These are phyloP conservation scores for Pelodytes ibericus DNA, from an alignment of 2,797 vertebrate genomes.

Conservation along the genomic window DNA sequence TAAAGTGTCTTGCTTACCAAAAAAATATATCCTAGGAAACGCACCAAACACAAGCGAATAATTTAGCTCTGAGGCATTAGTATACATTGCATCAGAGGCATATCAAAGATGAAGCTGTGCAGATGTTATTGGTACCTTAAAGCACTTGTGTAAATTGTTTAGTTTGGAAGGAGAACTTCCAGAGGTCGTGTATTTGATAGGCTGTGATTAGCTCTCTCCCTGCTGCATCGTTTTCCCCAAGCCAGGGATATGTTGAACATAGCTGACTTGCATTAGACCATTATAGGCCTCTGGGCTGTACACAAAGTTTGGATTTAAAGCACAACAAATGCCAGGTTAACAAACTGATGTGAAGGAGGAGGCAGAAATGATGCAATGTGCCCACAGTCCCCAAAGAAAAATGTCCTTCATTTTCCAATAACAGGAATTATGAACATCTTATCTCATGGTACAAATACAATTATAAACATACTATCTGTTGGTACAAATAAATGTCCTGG, in stretches of 20 bases:
- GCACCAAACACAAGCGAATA: slow-evolving; percentile 61
- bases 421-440: no score
- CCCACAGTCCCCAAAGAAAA: no score
- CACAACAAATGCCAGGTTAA: background rate
- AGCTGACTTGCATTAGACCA: slow-evolving; percentile 51
- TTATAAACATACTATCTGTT: no score
- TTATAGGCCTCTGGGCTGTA: slow-evolving; percentile 10
- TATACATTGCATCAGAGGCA: slow-evolving; percentile 53
- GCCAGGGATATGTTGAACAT: slow-evolving; percentile 47
- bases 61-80: slow-evolving; percentile 62
- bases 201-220: slow-evolving; percentile 50
- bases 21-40: slow-evolving; percentile 65
- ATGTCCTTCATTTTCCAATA: no score
- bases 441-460: no score
- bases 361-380: no score
- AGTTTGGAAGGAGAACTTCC: slow-evolving; percentile 60
- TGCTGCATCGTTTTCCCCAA: slow-evolving; percentile 48
- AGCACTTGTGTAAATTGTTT: slow-evolving; percentile 59
- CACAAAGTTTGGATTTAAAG: slow-evolving; percentile 43
- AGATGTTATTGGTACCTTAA: slow-evolving; percentile 61
- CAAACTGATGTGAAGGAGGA: no score
- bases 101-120: slow-evolving; percentile 58
- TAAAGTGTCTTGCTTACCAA: slow-evolving; percentile 59
- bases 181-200: slow-evolving; percentile 60
- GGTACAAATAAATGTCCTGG: no score